These are phyloP conservation scores for Tachypleus tridentatus DNA, from an alignment of 1,140 invertebrate genomes.

Conservation along the genomic window DNA sequence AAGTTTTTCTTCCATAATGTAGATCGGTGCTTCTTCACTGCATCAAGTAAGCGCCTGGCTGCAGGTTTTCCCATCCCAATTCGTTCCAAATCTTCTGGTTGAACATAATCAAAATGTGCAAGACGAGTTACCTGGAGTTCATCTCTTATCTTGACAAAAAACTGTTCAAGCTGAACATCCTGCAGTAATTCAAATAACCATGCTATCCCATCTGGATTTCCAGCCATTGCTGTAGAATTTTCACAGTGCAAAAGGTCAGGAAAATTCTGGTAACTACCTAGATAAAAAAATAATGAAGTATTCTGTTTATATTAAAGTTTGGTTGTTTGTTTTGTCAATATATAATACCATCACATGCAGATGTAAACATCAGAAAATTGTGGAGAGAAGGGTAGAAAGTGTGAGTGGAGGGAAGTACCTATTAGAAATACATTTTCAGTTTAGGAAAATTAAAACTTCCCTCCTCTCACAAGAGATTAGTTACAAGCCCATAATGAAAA, in stretches of 20 bases:
- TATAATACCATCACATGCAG: no score
- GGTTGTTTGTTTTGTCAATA: no score
- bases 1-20: slow-evolving; percentile 68
- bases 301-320: no score
- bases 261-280: no score
- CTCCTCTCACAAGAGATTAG: no score
- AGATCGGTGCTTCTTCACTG: slow-evolving; percentile 71
- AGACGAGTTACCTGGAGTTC: slow-evolving; percentile 81
- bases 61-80: slow-evolving; percentile 89
- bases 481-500: no score
- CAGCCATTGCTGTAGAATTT: slow-evolving; percentile 7
- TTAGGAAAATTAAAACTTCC: no score
- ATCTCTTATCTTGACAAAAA: slow-evolving; percentile 75
- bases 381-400: no score
- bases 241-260: neutral
- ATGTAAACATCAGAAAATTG: no score
- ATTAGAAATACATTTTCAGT: no score
- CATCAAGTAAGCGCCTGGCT: slow-evolving; percentile 72
- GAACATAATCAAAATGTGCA: slow-evolving; percentile 92
- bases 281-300: no score
- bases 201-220: slow-evolving; percentile 37
- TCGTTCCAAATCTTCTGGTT: slow-evolving; percentile 81
- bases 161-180: slow-evolving; percentile 86
- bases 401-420: no score
- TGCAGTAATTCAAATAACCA: slow-evolving; percentile 72